Base-by-base conservation (phyloP, 2,797 vertebrate genomes). In the Phrynocephalus forsythii region DNA sequence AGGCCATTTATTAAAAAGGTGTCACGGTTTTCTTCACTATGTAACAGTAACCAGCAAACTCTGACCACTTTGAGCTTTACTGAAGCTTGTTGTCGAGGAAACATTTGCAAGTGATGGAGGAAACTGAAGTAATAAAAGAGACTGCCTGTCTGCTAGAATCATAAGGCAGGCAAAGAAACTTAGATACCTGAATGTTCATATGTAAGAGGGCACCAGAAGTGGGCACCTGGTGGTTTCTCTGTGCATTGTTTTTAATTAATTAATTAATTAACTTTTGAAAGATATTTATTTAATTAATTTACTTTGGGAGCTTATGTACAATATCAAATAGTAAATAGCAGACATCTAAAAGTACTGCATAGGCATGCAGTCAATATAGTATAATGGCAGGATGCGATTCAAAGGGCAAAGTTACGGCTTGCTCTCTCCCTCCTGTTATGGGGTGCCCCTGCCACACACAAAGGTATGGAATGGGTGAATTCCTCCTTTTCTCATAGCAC, bases 21-120 rank as follows among this genome's bases (percentile, higher is more conserved):
- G 94, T 91, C 82, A 88, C 89, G 73, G 56, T 91, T 94, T 94
- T 91, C 82, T 91, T 89, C 91, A 38, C 38, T 76, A n/a, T 60
- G 67, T 79, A 92, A 75, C 85, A 80, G 71, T 63, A 85, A 90
- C 83, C 90, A 91, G 92, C 94, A 94, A 81, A 92, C 93, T 92
- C 90, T 92, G 89, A 92, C 88, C 88, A 87, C 90, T 90, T 92
- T 91, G 82, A 88, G 92, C 89, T 94, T 93, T 91, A 88, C 88
- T 83, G 83, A 91, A 87, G 87, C 85, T 94, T 92, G 83, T 88
- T 91, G 92, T 90, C 90, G 73, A 82, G 91, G 87, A 89, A 79
- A 92, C 92, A 91, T 82, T 89, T 87, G 86, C 84, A 93, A 87
- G 81, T 92, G 80, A 67, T 69, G 75, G 83, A 88, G 79, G 87